phyloP scores from a whole-genome alignment of 2,797 vertebrate genomes.

The Ispidina lecontei region DNA sequence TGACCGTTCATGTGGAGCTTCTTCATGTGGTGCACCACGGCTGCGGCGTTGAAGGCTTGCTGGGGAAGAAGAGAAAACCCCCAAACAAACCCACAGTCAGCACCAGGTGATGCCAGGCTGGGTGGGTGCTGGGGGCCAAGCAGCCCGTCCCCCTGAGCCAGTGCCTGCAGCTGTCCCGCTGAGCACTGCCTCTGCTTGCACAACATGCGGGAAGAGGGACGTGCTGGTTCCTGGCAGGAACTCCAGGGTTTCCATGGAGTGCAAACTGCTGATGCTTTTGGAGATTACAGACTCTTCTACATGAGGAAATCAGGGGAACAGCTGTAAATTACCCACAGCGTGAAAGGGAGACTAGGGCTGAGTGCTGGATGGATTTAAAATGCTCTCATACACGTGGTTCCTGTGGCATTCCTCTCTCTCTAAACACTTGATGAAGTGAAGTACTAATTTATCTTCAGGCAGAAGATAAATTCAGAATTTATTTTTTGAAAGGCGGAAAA shows the following conservation, averaged over 20 bases:
- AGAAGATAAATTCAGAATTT: too few relatives aligned
- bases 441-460: neutral
- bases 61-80: conserved; percentile 56
- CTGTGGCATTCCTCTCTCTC: neutral
- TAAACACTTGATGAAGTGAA: neutral
- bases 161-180: accelerated
- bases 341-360: neutral
- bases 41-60: conserved; percentile 89
- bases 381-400: neutral
- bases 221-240: accelerated
- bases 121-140: neutral
- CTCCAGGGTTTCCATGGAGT: accelerated
- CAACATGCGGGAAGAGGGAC: accelerated
- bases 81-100: neutral
- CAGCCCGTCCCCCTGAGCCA: accelerated
- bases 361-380: neutral
- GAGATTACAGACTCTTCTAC: neutral
- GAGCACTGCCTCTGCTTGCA: neutral
- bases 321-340: neutral
- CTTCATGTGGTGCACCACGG: conserved; percentile 88
- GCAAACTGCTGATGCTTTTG: neutral
- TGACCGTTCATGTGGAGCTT: conserved; percentile 85
- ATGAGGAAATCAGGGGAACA: neutral
- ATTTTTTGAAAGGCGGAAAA: neutral
- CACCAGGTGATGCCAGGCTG: neutral